Conservation (phyloP, 1,140 invertebrate genomes). For the Drosophila guanche region DNA sequence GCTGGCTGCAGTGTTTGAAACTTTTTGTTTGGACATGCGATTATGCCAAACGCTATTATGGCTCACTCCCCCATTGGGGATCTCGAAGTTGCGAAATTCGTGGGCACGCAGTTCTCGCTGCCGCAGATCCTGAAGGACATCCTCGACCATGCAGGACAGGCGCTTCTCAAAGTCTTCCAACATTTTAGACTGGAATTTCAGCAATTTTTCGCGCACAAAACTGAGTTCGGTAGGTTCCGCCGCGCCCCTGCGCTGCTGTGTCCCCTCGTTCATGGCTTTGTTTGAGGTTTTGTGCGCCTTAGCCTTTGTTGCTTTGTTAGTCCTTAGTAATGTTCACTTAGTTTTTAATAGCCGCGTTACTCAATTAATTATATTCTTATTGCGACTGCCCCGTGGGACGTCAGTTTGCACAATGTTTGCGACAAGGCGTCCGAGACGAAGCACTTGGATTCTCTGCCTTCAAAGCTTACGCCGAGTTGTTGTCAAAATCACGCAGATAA, state of each 20-base stretch:
- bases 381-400: slow-evolving; percentile 43
- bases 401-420: slow-evolving; percentile 45
- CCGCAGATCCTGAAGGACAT: slow-evolving; percentile 73
- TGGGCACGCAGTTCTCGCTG: slow-evolving; percentile 67
- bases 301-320: slow-evolving; percentile 11
- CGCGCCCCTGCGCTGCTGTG: neutral
- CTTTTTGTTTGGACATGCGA: slow-evolving; percentile 36
- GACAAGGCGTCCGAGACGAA: neutral
- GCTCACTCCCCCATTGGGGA: neutral
- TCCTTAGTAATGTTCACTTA: slow-evolving; percentile 30
- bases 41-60: slow-evolving; percentile 68
- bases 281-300: neutral
- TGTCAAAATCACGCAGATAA: slow-evolving; percentile 42
- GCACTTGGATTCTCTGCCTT: slow-evolving; percentile 3
- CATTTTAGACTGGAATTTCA: slow-evolving; percentile 63
- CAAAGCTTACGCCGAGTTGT: slow-evolving; percentile 15
- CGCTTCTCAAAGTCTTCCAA: slow-evolving; percentile 67
- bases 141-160: slow-evolving; percentile 68
- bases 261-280: slow-evolving; percentile 35
- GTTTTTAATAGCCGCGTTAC: slow-evolving; percentile 28
- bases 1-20: neutral
- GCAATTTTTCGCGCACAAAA: slow-evolving; percentile 68
- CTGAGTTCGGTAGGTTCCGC: slow-evolving; percentile 36
- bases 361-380: slow-evolving; percentile 10
- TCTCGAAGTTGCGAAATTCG: slow-evolving; percentile 70